Conservation (phyloP, 2,888 invertebrate species). For the Hylaea fasciaria region DNA sequence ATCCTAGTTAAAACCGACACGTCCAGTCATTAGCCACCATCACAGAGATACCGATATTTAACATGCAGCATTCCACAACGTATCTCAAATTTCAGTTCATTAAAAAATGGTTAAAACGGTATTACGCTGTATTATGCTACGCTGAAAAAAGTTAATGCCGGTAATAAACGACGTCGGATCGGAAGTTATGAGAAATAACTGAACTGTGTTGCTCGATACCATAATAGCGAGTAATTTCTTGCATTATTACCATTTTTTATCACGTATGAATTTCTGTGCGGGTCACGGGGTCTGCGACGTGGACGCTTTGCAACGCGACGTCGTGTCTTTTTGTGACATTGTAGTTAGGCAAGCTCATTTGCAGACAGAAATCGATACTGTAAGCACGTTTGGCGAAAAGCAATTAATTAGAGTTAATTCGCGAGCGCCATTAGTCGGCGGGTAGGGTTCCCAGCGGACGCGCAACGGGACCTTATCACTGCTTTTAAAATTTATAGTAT, state of each 20-base stretch:
- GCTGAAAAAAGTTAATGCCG: slow-evolving; percentile 52
- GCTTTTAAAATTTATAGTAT: slow-evolving; percentile 79
- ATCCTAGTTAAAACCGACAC: slow-evolving; percentile 26
- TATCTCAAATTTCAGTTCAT: slow-evolving; percentile 49
- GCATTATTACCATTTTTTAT: slow-evolving; percentile 35
- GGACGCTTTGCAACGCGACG: slow-evolving; percentile 24
- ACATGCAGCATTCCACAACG: slow-evolving; percentile 49
- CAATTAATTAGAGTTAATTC: slow-evolving; percentile 77
- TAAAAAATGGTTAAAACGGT: slow-evolving; percentile 57
- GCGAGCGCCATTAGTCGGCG: slow-evolving; percentile 66
- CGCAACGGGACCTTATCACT: slow-evolving; percentile 76
- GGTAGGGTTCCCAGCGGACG: slow-evolving; percentile 46
- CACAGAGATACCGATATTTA: slow-evolving; percentile 25
- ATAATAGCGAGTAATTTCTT: slow-evolving; percentile 41
- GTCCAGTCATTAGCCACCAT: slow-evolving; percentile 46
- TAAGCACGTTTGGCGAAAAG: slow-evolving; percentile 54
- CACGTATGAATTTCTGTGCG: slow-evolving; percentile 23
- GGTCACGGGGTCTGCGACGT: slow-evolving; percentile 23
- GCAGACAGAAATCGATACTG: slow-evolving; percentile 18
- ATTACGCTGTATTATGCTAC: slow-evolving; percentile 38
- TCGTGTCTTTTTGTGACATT: slow-evolving; percentile 11
- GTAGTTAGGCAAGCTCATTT: slow-evolving; percentile 5
- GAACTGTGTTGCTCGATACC: slow-evolving; percentile 44
- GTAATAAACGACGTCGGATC: slow-evolving; percentile 53
- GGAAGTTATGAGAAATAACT: slow-evolving; percentile 49